Base-by-base conservation (phyloP, 2,888 invertebrate species). In the Temnothorax ravouxi region DNA sequence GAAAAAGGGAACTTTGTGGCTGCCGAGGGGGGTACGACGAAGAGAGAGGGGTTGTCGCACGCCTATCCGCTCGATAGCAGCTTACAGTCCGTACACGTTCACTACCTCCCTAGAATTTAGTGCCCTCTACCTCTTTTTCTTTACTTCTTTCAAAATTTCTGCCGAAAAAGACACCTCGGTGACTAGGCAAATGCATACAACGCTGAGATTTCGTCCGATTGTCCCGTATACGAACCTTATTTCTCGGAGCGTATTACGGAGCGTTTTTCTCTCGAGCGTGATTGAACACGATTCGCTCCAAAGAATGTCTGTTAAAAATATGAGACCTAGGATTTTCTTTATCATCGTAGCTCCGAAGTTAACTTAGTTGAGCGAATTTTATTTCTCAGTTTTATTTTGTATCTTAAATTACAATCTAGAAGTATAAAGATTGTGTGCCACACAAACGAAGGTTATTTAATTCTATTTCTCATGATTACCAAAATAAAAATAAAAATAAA, bases 1-100 rank as follows among this genome's bases (percentile, higher is more conserved):
- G 91, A 89, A 90, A 91, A 88, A 89, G 89, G 88, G 92, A 90
- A 71, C 76, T 81, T 72, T 72, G 84, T 85, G 67, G 44, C 71
- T 47, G 77, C 75, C 89, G 90, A 88, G 90, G 87, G 87, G 85
- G 83, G 83, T 75, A 85, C 83, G 82, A 84, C 83, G 86, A 79
- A 86, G 87, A 84, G 74, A 80, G 88, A 88, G 88, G 85, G 91
- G 91, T 89, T 92, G 93, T 92, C 93, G 93, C 92, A 91, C 93
- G 93, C 93, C 93, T 94, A 94, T 93, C 92, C 94, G 94, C 94
- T 94, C 94, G 93, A 94, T 94, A 94, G 94, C 93, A 91, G 94
- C 94, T 94, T 94, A 93, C 93, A 92, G 92, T 92, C 93, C 92
- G 91, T 92, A 91, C 92, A 92, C 92, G 92, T 92, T 93, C 92